A percentile compares a stretch with the other conserved stretches of the same genome.
phyloP scores from a whole-genome alignment of 2,797 vertebrate genomes.

The Poeciliopsis turneri region DNA sequence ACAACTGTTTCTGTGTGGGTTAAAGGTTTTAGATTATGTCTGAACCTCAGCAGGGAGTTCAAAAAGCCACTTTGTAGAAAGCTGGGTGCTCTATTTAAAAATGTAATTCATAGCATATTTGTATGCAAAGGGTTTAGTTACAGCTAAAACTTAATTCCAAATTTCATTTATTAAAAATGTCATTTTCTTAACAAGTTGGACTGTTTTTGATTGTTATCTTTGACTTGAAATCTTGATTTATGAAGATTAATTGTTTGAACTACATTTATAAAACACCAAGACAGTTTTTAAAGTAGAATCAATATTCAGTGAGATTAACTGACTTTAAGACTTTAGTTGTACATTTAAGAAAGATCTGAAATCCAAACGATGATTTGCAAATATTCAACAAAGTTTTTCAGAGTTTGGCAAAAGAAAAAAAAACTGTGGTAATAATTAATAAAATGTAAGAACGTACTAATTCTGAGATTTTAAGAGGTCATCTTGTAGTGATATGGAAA shows the following conservation, averaged over 20 bases:
- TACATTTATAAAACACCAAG: neutral
- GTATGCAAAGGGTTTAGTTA: neutral
- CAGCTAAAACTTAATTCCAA: neutral
- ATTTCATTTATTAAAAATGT: neutral
- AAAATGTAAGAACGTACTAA: neutral
- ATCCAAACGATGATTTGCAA: neutral
- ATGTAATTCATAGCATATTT: constrained; percentile 36
- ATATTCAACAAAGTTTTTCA: neutral
- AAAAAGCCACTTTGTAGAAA: constrained; percentile 49
- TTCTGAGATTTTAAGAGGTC: neutral
- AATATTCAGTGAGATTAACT: neutral
- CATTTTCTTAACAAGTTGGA: neutral
- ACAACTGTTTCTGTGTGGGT: constrained; percentile 55
- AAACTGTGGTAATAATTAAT: neutral
- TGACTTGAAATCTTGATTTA: neutral
- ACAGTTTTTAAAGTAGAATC: neutral
- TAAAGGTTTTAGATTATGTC: constrained; percentile 25
- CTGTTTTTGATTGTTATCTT: neutral
- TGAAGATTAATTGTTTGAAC: neutral
- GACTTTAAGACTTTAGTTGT: neutral
- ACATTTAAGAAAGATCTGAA: neutral
- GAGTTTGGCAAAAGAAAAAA: neutral
- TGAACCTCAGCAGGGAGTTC: constrained; percentile 59
- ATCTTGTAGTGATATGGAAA: neutral
- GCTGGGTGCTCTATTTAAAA: constrained; percentile 29